Base-by-base conservation (phyloP, 2,888 invertebrate genomes). In the Dione juno region DNA sequence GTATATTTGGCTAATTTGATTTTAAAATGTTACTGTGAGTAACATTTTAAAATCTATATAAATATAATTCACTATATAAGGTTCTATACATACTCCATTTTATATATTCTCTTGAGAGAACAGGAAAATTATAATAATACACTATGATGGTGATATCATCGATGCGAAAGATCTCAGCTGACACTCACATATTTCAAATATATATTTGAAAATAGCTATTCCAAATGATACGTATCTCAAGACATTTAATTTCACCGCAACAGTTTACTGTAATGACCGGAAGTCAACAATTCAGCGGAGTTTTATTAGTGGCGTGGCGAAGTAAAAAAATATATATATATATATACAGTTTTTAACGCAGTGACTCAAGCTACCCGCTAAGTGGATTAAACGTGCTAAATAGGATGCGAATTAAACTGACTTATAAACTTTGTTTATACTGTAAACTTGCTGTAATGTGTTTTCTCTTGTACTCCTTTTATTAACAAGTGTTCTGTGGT, bases 331-430 rank as follows among this genome's bases (percentile, higher is more conserved):
- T n/a, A n/a, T n/a, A n/a, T n/a, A n/a, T n/a, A n/a, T n/a, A n/a
- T n/a, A 65, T 53, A 64, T 14, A 50, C 37, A 50, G 19, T 50
- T 50, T 61, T 64, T 64, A 64, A 50, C 37, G 50, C 64, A 37
- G 35, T 64, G 64, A 64, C 64, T 64, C 64, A 64, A 50, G 48
- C 64, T 35, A 35, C 50, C 48, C 13, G 37, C 67, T 73, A 73
- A 73, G 70, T 73, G 67, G 67, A 73, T 70, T 73, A 73, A 70
- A 73, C 58, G 70, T 50, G 67, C 65, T 70, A 73, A 73, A 73
- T 73, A 67, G 70, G 72, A 73, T 70, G 70, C 67, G 67, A 70
- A 73, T 73, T 67, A 70, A 67, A 67, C 48, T 64, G 67, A 72
- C 66, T 66, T 69, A 54, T 69, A 67, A 67, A 70, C 70, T 66